Evolutionary conservation across 2,113 vertebrate species (phyloP), one percentile per base, ranked within the genome.

Genomic region (Dryoscopus gambensis): DNA sequence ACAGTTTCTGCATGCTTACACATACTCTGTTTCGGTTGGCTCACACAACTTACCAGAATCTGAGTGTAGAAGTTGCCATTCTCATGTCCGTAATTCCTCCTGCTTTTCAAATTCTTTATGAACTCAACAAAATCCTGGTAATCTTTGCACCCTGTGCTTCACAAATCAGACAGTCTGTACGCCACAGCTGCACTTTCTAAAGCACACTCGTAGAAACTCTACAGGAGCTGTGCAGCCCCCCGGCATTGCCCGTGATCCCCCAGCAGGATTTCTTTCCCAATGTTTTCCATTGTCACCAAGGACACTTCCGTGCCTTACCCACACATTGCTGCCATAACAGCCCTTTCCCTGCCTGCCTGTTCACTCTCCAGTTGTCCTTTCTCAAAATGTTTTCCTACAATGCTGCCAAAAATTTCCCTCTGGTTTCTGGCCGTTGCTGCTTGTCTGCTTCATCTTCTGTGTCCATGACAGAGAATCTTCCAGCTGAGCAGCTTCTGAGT

Each of bases 251-350:
- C 14, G 12, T 6, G 2, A 1, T 21, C 31, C 17, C 40, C 46
- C 19, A 15, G n/a, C n/a, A 46, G 35, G 13, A 24, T 15, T 64
- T n/a, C 39, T 57, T 31, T 64, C 13, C 56, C 59, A 16, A 4
- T 27, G 30, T 55, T 64, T 68, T 73, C 60, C 50, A 1, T 8
- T 11, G 23, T 83, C 71, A 53, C 31, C 37, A 44, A 24, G 30
- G 62, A 64, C 15, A 8, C 22, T 19, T 37, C 33, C 1, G 0
- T 77, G 75, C 25, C 57, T 62, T 10, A 11, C 55, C 87, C 35
- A 1, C 0, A 1, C 1, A 0, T 12, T 59, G 31, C 47, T 44
- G 22, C 27, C 28, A 1, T 14, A 15, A 21, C 10, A 68, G 39
- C n/a, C 21, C 30, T 53, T 69, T 74, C 81, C 14, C 25, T n/a